Evolutionary conservation across 2,113 vertebrate genomes (phyloP), one percentile per base, ranked within the genome.

Genomic region (Eclectus roratus): DNA sequence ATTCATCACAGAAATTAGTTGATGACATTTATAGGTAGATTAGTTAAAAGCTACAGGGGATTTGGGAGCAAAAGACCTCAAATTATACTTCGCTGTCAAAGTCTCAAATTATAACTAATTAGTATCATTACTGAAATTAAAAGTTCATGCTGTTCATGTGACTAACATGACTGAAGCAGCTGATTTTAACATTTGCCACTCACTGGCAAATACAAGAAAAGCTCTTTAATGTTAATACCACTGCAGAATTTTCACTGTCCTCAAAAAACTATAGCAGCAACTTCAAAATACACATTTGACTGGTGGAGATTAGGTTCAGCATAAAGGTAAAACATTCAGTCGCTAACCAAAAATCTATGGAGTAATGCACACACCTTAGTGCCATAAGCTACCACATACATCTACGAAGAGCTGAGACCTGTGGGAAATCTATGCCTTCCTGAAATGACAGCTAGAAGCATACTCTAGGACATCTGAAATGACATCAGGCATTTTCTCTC

Each of bases 31-130:
- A 76, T 47, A 76, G 44, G 63, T 39, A 82, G 66, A 85, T 83
- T 79, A 87, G 93, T 83, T 85, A 82, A 82, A 91, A 89, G 53
- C 21, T 86, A 58, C 35, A 71, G 35, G 44, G 93, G 27, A 24
- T 74, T 46, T 72, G 35, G n/a, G 41, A 95, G 89, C 27, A 84
- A 85, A 78, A 86, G 29, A 88, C n/a, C 20, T 85, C 80, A 80
- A 88, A 72, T 66, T 88, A 91, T 78, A 80, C 17, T 77, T 94
- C 0, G 1, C 55, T 87, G 80, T 91, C 71, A 80, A 83, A 85
- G n/a, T 29, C 58, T 93, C 29, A 88, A 93, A 81, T 89, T 35
- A 76, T 69, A 79, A 85, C 41, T 93, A 88, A 94, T 84, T 72
- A 69, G 64, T 65, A 89, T 55, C 13, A 69, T 49, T 55, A 79